Conservation (phyloP, 1,140 invertebrate species). For the Scylla paramamosain region DNA sequence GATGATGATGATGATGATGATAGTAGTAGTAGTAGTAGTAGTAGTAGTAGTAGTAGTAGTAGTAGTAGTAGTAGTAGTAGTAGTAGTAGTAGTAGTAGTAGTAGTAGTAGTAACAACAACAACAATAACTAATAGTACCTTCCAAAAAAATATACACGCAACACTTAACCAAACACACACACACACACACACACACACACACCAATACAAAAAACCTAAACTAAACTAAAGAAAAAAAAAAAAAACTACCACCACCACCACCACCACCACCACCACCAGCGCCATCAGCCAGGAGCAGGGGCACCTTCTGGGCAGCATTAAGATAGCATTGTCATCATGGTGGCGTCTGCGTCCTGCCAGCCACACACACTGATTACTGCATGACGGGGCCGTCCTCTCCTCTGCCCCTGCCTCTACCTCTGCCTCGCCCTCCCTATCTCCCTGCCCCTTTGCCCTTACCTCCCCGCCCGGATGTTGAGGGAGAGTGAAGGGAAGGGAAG, state of each 20-base stretch:
- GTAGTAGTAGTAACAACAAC: too few species aligned
- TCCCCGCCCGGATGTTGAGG: not conserved
- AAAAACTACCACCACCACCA: not conserved
- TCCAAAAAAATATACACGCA: too few species aligned
- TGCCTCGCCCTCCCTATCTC: not conserved
- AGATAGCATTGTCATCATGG: slow-evolving; percentile 57
- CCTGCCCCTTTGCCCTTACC: not conserved
- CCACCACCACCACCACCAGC: slow-evolving; percentile 32
- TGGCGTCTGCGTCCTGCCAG: not conserved
- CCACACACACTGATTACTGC: slow-evolving; percentile 42
- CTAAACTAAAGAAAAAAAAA: too few species aligned
- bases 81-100: too few species aligned
- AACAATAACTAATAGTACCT: too few species aligned
- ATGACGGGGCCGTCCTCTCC: not conserved
- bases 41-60: too few species aligned
- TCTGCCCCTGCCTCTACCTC: not conserved
- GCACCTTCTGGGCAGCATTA: slow-evolving; percentile 42
- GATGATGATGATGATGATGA: too few species aligned
- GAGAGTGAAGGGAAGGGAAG: not conserved
- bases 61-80: too few species aligned
- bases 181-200: too few species aligned
- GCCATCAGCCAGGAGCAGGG: not conserved
- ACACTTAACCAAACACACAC: too few species aligned
- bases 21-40: too few species aligned
- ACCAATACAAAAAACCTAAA: too few species aligned